Conservation (phyloP, 2,888 invertebrate species). For the Dynastes hyllus region DNA sequence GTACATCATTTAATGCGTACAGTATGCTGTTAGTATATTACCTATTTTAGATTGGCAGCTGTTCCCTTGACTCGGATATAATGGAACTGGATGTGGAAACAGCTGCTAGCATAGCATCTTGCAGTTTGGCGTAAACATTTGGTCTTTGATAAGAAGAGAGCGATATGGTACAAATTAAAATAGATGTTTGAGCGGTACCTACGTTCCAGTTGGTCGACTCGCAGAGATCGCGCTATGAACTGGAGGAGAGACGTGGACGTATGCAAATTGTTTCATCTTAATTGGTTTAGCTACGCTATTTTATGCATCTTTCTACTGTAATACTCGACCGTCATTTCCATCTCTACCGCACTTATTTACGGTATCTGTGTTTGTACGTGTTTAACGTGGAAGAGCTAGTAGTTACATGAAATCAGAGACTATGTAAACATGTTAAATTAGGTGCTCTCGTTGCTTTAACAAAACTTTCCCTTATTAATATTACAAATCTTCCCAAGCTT, state of each 20-base stretch:
- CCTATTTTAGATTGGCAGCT: constrained; percentile 28
- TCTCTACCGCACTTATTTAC: neutral
- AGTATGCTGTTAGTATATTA: neutral
- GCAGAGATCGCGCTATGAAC: constrained; percentile 13
- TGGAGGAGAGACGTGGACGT: constrained; percentile 25
- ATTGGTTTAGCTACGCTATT: constrained; percentile 33
- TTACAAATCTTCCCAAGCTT: neutral
- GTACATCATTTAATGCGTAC: neutral
- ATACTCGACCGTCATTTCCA: constrained; percentile 14
- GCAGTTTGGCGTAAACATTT: constrained; percentile 30
- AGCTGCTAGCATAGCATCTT: constrained; percentile 23
- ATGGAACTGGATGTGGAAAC: constrained; percentile 25
- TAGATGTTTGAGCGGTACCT: constrained; percentile 19
- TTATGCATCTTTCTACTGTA: constrained; percentile 20
- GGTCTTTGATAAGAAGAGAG: constrained; percentile 34
- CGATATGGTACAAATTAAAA: constrained; percentile 38
- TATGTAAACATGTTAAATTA: constrained; percentile 11
- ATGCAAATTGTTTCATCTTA: constrained; percentile 39
- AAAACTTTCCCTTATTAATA: constrained; percentile 33
- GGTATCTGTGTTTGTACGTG: constrained; percentile 15
- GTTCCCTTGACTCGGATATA: constrained; percentile 10
- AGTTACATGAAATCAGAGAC: constrained; percentile 15
- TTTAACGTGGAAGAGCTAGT: neutral
- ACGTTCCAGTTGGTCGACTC: constrained; percentile 31
- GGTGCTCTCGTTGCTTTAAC: neutral